Evolutionary conservation across 2,113 vertebrate species (phyloP), one percentile per base, ranked within the genome.

Genomic region (Salvelinus alpinus): DNA sequence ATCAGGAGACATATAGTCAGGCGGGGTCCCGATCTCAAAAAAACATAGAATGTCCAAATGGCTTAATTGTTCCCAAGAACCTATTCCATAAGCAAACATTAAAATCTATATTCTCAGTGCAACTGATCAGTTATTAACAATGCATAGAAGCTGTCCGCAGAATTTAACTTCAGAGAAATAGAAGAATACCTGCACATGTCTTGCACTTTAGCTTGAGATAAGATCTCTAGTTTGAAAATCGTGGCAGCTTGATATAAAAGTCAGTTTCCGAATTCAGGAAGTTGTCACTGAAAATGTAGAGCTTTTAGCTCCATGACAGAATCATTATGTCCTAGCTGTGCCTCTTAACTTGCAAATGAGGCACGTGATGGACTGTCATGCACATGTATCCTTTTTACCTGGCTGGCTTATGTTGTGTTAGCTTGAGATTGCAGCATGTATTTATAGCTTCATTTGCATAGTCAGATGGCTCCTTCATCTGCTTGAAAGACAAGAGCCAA

Each of bases 271-370:
- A 87, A 90, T 81, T 83, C 82, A 79, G 66, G 65, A 38, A 82
- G 76, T 81, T 79, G 83, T 81, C 74, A 47, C 18, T 62, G 68
- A 78, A 80, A 79, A 71, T 81, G 83, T 80, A 85, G 76, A 76
- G 81, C 78, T 84, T 88, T 85, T 86, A 76, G 80, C 86, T 70
- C 54, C n/a, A 66, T 82, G 70, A 84, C 82, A 85, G 80, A 85
- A 72, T 70, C 70, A 76, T 79, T 80, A 90, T 86, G 79, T 66
- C 78, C 24, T 86, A 82, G 80, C 75, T 75, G 77, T 75, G 78
- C 70, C 73, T 82, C 80, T 81, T 78, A 76, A 34, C 71, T 74
- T 79, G 70, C 78, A 86, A 80, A 85, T 85, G 82, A 76, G 54
- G 68, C 71, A 80, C 79, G 70, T 74, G 73, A 78, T 34, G 6